Base-by-base conservation (phyloP, 92 coral and sea anemone species). In the Actinernus sp. region DNA sequence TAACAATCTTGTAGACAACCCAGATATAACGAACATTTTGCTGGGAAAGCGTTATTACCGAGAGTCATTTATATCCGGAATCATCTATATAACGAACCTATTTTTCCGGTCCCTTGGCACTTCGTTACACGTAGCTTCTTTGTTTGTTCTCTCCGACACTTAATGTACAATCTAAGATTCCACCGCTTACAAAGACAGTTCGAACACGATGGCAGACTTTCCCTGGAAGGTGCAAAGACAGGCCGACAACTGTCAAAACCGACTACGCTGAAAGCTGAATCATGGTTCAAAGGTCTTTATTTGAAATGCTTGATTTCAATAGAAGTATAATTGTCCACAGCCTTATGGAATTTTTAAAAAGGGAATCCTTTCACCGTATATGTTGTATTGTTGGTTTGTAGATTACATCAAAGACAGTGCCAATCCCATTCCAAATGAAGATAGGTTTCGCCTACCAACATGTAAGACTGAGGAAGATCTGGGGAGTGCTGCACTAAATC, bases 271-370 rank as follows among this genome's bases (percentile, higher is more conserved):
- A 55, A 20, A 37, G 61, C 61, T 23, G 31, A 30, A 55, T 55
- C 61, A 34, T 55, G 61, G 61, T 30, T 55, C 61, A 16, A 55
- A 55, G 61, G 44, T 55, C 11, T 55, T 14, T 43, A 3, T 14
- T 43, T 14, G 20, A 43, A 3, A 14, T 14, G 14, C 2, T 43
- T 43, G 49, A 18, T 43, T 3, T 43, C n/a, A n/a, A n/a, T n/a
- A n/a, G n/a, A n/a, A n/a, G n/a, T n/a, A n/a, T n/a, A n/a, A n/a
- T n/a, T n/a, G n/a, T n/a, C n/a, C n/a, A n/a, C n/a, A n/a, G n/a
- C n/a, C n/a, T n/a, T n/a, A n/a, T n/a, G n/a, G n/a, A n/a, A n/a
- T n/a, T n/a, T n/a, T n/a, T n/a, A n/a, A n/a, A n/a, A n/a, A n/a
- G n/a, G n/a, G n/a, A n/a, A n/a, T n/a, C n/a, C n/a, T n/a, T n/a